phyloP scores from a whole-genome alignment of 92 coral and sea anemone genomes.

The Parazoanthus darwini region DNA sequence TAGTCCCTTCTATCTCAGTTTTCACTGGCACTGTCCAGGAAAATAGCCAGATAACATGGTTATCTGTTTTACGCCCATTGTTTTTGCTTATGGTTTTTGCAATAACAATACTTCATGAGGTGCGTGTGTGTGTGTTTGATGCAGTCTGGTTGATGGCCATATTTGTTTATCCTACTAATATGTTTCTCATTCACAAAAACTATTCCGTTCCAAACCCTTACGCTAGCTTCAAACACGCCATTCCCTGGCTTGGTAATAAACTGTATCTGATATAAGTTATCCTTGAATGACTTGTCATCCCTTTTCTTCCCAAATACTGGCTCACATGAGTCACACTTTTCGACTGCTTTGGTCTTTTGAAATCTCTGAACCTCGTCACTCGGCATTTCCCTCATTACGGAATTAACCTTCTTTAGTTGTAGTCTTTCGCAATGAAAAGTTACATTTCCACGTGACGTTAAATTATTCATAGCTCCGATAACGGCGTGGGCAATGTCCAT shows the following conservation, averaged over 20 bases:
- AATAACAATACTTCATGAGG: slow-evolving; percentile 67
- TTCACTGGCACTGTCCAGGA: no score
- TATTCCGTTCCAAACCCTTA: slow-evolving; percentile 52
- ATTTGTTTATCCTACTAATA: slow-evolving; percentile 67
- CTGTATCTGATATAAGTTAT: slow-evolving; percentile 81
- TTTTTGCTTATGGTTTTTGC: slow-evolving; percentile 40
- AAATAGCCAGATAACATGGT: no score
- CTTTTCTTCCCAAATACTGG: slow-evolving; percentile 56
- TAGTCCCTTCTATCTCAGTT: no score
- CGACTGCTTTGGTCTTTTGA: slow-evolving; percentile 43
- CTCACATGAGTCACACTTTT: slow-evolving; percentile 72
- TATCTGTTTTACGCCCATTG: not conserved
- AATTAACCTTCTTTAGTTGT: slow-evolving; percentile 52
- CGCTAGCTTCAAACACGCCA: slow-evolving; percentile 80
- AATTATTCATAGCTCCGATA: slow-evolving; percentile 60
- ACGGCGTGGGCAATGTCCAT: slow-evolving; percentile 56
- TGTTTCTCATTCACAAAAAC: slow-evolving; percentile 47
- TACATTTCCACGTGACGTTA: slow-evolving; percentile 45
- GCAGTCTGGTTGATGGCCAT: slow-evolving; percentile 71
- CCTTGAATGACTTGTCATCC: slow-evolving; percentile 53
- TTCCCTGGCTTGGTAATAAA: slow-evolving; percentile 73
- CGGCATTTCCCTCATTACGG: slow-evolving; percentile 81
- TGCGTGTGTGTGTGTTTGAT: slow-evolving; percentile 59
- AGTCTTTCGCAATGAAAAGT: slow-evolving; percentile 51
- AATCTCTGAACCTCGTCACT: slow-evolving; percentile 69